A percentile compares a stretch with the other conserved stretches of the same genome.
Evolutionary conservation across 2,113 vertebrate species (phyloP).

Genomic region (Cettia cetti): DNA sequence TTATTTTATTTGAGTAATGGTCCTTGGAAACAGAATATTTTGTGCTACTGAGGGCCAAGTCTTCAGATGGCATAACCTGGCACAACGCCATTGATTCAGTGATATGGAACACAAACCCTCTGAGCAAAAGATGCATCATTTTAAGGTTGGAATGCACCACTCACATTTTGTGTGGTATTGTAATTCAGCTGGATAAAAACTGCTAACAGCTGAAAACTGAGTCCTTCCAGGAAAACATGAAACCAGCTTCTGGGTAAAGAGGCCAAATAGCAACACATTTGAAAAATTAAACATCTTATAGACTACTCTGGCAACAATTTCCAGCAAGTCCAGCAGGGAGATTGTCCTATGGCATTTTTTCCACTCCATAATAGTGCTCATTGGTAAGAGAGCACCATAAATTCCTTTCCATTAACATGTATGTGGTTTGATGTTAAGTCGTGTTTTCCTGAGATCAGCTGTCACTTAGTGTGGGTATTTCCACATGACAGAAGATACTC

Average conservation of each 20-base stretch:
- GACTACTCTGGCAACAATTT: not conserved
- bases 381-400: not conserved
- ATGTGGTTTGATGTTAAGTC: slow-evolving; percentile 21
- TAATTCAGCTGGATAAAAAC: not conserved
- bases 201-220: not conserved
- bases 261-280: not conserved
- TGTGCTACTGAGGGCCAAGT: not conserved
- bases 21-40: not conserved
- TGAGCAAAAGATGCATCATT: not conserved
- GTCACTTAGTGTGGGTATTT: not conserved
- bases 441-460: slow-evolving; percentile 25
- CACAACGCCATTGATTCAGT: not conserved
- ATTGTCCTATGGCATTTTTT: not conserved
- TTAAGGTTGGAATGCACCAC: not conserved
- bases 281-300: not conserved
- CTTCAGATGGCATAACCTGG: slow-evolving; percentile 8
- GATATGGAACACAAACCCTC: not conserved
- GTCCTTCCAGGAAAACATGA: not conserved
- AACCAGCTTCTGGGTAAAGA: not conserved
- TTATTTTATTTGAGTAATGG: slow-evolving; percentile 2
- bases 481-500: slow-evolving; percentile 18
- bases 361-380: not conserved
- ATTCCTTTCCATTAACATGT: slow-evolving; percentile 12
- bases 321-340: not conserved
- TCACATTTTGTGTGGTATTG: not conserved